Evolutionary conservation across 2,113 vertebrate species (phyloP).

Genomic region (Myanophis thanlyinensis): DNA sequence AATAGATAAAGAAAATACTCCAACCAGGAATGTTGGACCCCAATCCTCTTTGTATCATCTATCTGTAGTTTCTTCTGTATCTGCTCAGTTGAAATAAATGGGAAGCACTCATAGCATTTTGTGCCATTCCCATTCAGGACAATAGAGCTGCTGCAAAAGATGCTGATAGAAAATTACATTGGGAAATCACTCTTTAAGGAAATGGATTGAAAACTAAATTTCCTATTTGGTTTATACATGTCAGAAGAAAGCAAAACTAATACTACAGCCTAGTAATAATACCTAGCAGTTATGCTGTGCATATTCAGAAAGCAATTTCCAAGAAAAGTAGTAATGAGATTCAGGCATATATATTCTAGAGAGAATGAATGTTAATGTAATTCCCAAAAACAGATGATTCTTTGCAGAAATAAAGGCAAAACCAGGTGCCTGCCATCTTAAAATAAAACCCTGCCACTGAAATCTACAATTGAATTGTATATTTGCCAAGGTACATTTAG

Average conservation of each 20-base stretch:
- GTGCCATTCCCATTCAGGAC: neutral
- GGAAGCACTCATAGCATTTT: neutral
- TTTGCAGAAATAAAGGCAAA: neutral
- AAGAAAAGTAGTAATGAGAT: conserved; percentile 32
- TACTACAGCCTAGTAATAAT: conserved; percentile 4
- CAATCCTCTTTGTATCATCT: neutral
- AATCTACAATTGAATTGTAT: conserved; percentile 4
- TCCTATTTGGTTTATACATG: conserved; percentile 2
- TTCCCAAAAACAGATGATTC: neutral
- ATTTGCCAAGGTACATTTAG: conserved; percentile 6
- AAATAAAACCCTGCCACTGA: neutral
- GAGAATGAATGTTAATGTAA: conserved; percentile 10
- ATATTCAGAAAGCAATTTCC: conserved; percentile 14
- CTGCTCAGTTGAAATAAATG: neutral
- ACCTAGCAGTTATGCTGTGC: conserved; percentile 10
- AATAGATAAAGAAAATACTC: neutral
- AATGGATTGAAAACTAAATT: conserved; percentile 2
- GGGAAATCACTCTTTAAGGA: neutral
- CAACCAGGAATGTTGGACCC: neutral
- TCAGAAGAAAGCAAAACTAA: conserved; percentile 12
- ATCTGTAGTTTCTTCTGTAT: neutral
- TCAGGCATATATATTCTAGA: neutral
- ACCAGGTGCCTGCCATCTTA: conserved; percentile 2
- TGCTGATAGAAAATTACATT: neutral
- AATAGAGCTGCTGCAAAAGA: neutral